Evolutionary conservation across 2,888 invertebrate species (phyloP).

Genomic region (Drosophila nigricruria): DNA sequence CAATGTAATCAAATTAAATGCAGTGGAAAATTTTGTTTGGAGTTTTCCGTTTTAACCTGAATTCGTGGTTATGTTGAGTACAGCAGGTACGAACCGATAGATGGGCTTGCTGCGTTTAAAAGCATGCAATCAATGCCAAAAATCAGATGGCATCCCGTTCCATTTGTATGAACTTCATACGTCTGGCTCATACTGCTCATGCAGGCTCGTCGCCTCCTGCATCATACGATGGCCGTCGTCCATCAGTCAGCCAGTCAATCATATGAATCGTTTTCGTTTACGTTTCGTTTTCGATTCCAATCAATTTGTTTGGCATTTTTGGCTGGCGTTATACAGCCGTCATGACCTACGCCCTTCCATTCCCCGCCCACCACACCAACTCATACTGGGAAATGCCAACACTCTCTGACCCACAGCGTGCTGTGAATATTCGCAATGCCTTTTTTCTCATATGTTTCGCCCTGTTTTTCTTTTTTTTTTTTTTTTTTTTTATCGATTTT

Average conservation of each 20-base stretch:
- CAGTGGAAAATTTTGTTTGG: conserved; percentile 31
- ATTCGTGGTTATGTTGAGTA: conserved; percentile 9
- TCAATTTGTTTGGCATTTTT: conserved; percentile 79
- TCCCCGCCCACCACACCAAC: background rate
- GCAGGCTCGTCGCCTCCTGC: background rate
- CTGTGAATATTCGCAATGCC: conserved; percentile 29
- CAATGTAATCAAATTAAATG: conserved; percentile 47
- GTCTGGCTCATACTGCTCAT: background rate
- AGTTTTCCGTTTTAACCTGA: conserved; percentile 17
- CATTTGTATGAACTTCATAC: conserved; percentile 3
- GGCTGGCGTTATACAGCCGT: conserved; percentile 45
- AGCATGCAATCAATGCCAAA: conserved; percentile 57
- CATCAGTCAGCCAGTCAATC: conserved; percentile 72
- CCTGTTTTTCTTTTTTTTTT: conserved; percentile 12
- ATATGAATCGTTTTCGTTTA: conserved; percentile 78
- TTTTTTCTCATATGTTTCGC: conserved; percentile 29
- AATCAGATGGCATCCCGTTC: conserved; percentile 32
- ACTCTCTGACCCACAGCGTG: conserved; percentile 23
- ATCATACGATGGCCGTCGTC: conserved; percentile 43
- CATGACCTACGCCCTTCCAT: conserved; percentile 9
- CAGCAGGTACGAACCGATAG: background rate
- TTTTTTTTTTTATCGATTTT: conserved; percentile 58
- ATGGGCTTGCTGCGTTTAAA: conserved; percentile 22
- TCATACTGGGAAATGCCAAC: conserved; percentile 15
- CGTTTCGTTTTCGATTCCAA: conserved; percentile 79